Evolutionary conservation across 2,888 invertebrate species (phyloP), one percentile per base, ranked within the genome.

Genomic region (Cepaea hortensis): DNA sequence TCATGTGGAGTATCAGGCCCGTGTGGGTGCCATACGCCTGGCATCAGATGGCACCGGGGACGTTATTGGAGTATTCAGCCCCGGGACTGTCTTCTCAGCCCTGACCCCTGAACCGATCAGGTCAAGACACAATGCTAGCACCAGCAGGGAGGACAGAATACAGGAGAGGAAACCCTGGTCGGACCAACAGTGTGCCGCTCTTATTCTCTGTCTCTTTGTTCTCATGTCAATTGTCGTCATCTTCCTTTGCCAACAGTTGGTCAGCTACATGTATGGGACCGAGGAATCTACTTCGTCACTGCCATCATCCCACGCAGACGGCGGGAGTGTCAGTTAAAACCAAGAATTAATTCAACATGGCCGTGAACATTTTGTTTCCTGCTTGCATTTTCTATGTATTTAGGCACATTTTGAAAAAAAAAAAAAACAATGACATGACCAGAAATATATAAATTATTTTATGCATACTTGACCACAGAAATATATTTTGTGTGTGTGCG

Each of bases 1-100:
- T 84, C 97, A 97, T 91, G 96, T 96, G 85, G 97, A 97, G 93
- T 97, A 97, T 89, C 95, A 95, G 95, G 96, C 97, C 92, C 96
- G 97, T 86, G 97, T 98, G 89, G 96, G 97, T 95, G 96, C 97
- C 61, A 96, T 97, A 91, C 96, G 98, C 79, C 94, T 96, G 86
- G 95, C 87, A 18, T 72, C 87, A 3, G 87, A 87, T 55, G 72
- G 81, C 13, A 89, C 90, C 3, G 94, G 90, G 23, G 96, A 96
- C 91, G 95, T 97, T 90, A 95, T 96, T 87, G 97, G 97, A 88
- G 96, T 97, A 89, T 96, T 96, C 95, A 97, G 97, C 86, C 96
- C 96, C 85, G 94, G 96, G 83, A 95, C 96, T 91, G 96, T 96
- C 85, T 96, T 97, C 93, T 95, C 95, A 82, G 96, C 95, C 75